A percentile compares a stretch with the other conserved stretches of the same genome.
phyloP scores from a whole-genome alignment of 2,797 vertebrate species.

The Sphaeramia orbicularis region DNA sequence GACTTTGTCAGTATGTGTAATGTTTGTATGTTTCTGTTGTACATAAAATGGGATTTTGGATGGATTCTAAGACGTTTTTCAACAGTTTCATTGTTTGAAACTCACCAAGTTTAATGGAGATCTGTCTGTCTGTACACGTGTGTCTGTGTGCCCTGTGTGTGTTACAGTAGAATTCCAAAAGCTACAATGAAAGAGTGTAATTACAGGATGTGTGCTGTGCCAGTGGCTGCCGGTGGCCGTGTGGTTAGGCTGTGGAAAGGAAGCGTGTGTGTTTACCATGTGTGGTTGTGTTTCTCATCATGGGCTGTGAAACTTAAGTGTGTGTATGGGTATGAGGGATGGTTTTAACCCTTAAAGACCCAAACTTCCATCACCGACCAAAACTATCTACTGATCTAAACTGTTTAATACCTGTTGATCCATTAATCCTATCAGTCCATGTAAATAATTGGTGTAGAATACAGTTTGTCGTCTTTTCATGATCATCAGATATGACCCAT shows the following conservation, averaged over 20 bases:
- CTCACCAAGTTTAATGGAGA: conserved; percentile 22
- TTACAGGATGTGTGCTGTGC: conserved; percentile 32
- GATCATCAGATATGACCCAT: no score
- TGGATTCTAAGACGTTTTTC: not conserved
- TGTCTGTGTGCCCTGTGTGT: conserved; percentile 7
- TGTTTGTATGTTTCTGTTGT: no score
- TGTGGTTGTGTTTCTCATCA: conserved; percentile 40
- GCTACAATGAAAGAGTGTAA: conserved; percentile 47
- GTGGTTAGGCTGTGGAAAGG: conserved; percentile 45
- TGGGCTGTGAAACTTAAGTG: conserved; percentile 29
- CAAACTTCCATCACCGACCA: no score
- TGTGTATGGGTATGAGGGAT: no score
- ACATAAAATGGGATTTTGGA: no score
- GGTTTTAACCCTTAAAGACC: no score
- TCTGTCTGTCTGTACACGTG: conserved; percentile 17
- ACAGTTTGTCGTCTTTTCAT: no score
- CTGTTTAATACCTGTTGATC: no score
- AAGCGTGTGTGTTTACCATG: conserved; percentile 46
- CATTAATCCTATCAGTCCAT: no score
- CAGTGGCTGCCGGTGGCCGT: conserved; percentile 28
- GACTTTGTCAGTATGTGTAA: no score
- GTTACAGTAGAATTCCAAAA: conserved; percentile 4
- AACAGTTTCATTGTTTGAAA: conserved; percentile 14
- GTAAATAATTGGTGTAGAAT: no score
- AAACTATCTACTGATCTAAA: no score